Evolutionary conservation across 2,888 invertebrate genomes (phyloP).

Genomic region (Aleiodes leptofemur): DNA sequence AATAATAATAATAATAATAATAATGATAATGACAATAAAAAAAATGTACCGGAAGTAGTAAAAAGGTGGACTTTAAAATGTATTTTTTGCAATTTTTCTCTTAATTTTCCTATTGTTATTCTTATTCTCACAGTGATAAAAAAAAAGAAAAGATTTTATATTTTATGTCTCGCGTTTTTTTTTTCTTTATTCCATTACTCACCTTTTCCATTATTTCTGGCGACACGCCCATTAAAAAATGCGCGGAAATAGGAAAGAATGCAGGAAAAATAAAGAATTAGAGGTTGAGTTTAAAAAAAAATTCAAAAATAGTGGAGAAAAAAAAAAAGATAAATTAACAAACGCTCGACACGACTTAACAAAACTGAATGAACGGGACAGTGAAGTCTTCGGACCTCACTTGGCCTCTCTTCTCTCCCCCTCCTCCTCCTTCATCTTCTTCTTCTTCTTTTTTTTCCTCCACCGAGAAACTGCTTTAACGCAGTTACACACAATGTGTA

Average conservation of each 20-base stretch:
- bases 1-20: too few relatives aligned
- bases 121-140: too few relatives aligned
- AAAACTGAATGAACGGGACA: constrained; percentile 52
- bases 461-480: neutral
- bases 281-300: too few relatives aligned
- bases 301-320: too few relatives aligned
- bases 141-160: neutral
- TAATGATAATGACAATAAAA: neutral
- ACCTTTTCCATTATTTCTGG: constrained; percentile 10
- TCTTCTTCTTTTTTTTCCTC: constrained; percentile 5
- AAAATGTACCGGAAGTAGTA: neutral
- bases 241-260: neutral
- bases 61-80: neutral
- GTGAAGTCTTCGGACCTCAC: constrained; percentile 29
- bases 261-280: too few relatives aligned
- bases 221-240: constrained; percentile 1
- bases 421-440: neutral
- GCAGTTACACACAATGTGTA: constrained; percentile 1
- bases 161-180: neutral
- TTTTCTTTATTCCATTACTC: neutral
- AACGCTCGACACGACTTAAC: constrained; percentile 36
- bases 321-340: constrained; percentile 4
- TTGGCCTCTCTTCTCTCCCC: constrained; percentile 4
- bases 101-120: too few relatives aligned
- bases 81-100: neutral